Evolutionary conservation across 2,797 vertebrate genomes (phyloP).

Genomic region (Perdix hodgsoniae): DNA sequence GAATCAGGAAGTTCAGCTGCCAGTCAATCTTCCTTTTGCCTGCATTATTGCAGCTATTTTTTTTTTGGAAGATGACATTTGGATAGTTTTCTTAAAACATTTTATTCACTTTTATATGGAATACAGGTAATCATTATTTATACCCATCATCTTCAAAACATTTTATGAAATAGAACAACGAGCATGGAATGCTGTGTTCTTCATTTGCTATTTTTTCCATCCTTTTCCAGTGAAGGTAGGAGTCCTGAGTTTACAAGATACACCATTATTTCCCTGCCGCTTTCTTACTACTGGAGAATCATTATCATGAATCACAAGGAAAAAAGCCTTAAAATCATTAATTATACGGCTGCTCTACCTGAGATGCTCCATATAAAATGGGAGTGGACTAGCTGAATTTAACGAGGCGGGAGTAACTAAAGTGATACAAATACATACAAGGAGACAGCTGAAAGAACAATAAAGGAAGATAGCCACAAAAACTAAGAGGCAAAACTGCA

Average conservation of each 20-base stretch:
- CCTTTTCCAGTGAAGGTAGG: neutral
- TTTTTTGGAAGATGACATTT: neutral
- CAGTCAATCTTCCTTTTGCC: neutral
- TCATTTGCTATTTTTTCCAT: neutral
- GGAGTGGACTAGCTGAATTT: neutral
- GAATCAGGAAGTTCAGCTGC: neutral
- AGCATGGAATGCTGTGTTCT: neutral
- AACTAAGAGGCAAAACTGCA: neutral
- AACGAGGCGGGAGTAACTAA: neutral
- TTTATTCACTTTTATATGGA: neutral
- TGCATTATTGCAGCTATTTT: neutral
- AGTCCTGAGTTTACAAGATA: conserved; percentile 58
- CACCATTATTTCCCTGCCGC: conserved; percentile 54
- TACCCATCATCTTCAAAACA: neutral
- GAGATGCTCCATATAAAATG: neutral
- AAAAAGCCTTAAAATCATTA: conserved; percentile 22
- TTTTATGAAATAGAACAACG: neutral
- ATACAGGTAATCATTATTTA: neutral
- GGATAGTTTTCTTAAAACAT: neutral
- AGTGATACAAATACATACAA: neutral
- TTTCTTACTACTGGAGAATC: conserved; percentile 45
- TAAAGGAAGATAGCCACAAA: neutral
- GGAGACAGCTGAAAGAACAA: neutral
- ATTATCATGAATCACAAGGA: neutral
- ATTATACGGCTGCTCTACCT: conserved; percentile 54